Evolutionary conservation across 2,113 vertebrate species (phyloP).

Genomic region (Bufo gargarizans): DNA sequence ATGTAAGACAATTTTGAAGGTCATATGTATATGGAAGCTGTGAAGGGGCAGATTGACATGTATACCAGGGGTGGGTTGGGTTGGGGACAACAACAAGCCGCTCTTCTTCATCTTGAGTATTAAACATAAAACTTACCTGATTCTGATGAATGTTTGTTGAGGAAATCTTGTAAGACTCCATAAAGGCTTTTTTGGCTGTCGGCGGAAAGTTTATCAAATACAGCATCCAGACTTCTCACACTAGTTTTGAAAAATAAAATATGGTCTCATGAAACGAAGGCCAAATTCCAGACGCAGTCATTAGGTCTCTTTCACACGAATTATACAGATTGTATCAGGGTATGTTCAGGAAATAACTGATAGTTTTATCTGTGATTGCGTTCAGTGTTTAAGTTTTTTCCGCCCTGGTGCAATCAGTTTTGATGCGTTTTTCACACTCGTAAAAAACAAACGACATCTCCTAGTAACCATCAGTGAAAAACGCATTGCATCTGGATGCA

Average conservation of each 20-base stretch:
- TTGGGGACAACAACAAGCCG: neutral
- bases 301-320: neutral
- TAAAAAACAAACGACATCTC: no score
- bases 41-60: neutral
- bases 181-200: neutral
- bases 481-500: no score
- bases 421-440: no score
- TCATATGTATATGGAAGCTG: neutral
- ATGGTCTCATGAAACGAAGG: no score
- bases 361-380: no score
- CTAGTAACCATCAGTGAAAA: no score
- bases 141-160: neutral
- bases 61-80: neutral
- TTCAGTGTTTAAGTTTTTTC: no score
- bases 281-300: neutral
- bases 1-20: neutral
- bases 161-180: neutral
- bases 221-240: neutral
- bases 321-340: no score
- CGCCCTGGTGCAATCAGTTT: no score
- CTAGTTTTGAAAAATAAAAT: neutral
- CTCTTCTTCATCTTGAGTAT: neutral
- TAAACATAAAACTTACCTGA: neutral
- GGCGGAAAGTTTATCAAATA: neutral
- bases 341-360: no score